phyloP scores from a whole-genome alignment of 1,140 invertebrate genomes.

The Brachionus rubens region DNA sequence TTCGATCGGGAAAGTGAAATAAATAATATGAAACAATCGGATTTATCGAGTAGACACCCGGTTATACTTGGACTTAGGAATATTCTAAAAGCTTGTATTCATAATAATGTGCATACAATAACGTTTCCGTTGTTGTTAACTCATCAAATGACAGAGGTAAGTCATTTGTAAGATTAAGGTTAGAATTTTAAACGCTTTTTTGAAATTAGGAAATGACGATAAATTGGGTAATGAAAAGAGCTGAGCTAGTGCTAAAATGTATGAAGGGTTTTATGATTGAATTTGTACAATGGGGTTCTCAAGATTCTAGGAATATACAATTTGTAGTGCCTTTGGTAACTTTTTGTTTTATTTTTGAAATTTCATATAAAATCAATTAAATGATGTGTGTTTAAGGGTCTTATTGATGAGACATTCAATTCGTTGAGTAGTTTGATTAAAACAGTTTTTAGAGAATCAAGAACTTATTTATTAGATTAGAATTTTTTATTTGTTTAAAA shows the following conservation, averaged over 20 bases:
- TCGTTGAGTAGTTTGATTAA: constrained; percentile 17
- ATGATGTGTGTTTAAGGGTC: too few species aligned
- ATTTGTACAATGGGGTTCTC: constrained; percentile 78
- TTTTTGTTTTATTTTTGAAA: not conserved
- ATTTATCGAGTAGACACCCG: constrained; percentile 90
- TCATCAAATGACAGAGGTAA: constrained; percentile 82
- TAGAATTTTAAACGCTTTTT: not conserved
- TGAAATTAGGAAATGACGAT: constrained; percentile 83
- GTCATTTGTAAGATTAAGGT: not conserved
- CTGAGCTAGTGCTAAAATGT: constrained; percentile 95
- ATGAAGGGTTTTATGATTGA: constrained; percentile 99
- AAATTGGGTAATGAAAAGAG: constrained; percentile 87
- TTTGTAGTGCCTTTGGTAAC: constrained; percentile 74
- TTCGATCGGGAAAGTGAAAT: constrained; percentile 52
- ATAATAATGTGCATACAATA: constrained; percentile 84
- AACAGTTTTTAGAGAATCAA: constrained; percentile 46
- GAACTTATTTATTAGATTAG: constrained; percentile 38
- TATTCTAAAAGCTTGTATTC: constrained; percentile 86
- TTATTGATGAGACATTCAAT: constrained; percentile 39
- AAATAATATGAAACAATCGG: constrained; percentile 68
- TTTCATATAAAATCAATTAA: too few species aligned
- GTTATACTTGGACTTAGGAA: constrained; percentile 90
- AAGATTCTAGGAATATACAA: constrained; percentile 80
- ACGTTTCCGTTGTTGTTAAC: constrained; percentile 85
- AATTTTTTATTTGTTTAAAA: not conserved